Conservation (phyloP, 2,888 invertebrate species). For the Drosophila flavopinicola region DNA sequence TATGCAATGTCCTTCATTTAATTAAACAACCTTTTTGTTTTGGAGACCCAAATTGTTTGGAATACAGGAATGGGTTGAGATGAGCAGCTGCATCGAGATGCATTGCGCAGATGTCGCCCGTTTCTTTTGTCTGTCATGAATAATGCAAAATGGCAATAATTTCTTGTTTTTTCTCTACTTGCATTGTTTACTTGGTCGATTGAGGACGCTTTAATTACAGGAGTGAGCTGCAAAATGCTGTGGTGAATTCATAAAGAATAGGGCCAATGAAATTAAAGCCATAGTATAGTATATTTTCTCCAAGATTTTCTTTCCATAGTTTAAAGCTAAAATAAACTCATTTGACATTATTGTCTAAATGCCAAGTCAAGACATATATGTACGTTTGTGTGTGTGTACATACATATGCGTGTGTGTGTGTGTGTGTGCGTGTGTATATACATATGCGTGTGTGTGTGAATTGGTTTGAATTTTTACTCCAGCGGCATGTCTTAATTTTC, state of each 20-base stretch:
- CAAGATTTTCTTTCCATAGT: neutral
- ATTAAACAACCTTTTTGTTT: too few relatives aligned
- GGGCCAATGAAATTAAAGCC: constrained; percentile 14
- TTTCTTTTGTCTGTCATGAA: constrained; percentile 16
- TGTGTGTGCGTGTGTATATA: neutral
- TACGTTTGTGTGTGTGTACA: neutral
- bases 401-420: neutral
- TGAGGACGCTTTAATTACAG: constrained; percentile 34
- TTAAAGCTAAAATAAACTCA: constrained; percentile 14
- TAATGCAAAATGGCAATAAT: constrained; percentile 35
- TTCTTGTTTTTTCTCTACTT: constrained; percentile 37
- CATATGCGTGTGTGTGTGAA: neutral
- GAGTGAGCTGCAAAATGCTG: neutral
- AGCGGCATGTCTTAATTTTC: constrained; percentile 41
- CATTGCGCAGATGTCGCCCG: constrained; percentile 3
- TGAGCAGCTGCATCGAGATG: constrained; percentile 1
- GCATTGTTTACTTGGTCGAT: constrained; percentile 38
- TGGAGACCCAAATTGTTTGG: too few relatives aligned
- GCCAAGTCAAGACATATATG: neutral
- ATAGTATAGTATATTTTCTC: neutral
- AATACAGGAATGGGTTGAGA: neutral
- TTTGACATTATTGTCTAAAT: constrained; percentile 11
- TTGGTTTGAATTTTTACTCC: constrained; percentile 21
- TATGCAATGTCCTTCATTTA: too few relatives aligned
- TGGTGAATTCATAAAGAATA: neutral